Evolutionary conservation across 2,797 vertebrate genomes (phyloP).

Genomic region (Smutsia gigantea): DNA sequence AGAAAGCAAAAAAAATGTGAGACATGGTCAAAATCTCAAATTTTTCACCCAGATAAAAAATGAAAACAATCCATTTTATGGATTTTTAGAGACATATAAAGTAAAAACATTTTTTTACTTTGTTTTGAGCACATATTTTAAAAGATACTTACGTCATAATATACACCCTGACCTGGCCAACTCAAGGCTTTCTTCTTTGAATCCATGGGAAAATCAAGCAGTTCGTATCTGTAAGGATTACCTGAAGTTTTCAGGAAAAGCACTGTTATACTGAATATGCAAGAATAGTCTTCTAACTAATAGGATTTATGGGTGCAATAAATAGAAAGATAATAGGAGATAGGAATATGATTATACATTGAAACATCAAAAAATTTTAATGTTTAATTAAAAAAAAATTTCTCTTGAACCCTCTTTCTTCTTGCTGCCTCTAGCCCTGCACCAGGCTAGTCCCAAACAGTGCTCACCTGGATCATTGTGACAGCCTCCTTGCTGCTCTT

Average conservation of each 20-base stretch:
- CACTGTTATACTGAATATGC: background rate
- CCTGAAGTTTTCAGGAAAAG: conserved; percentile 82
- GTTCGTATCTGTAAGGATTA: conserved; percentile 88
- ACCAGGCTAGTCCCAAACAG: too few species aligned
- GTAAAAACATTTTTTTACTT: background rate
- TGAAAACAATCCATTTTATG: conserved; percentile 8
- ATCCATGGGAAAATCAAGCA: conserved; percentile 80
- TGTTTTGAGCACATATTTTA: conserved; percentile 43
- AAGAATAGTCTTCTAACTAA: background rate
- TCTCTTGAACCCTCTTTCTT: too few species aligned
- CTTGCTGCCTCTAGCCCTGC: too few species aligned
- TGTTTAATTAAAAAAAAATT: too few species aligned
- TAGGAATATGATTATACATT: background rate
- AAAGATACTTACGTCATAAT: conserved; percentile 86
- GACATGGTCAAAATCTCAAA: background rate
- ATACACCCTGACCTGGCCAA: conserved; percentile 86
- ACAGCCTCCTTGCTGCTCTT: too few species aligned
- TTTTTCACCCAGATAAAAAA: conserved; percentile 32
- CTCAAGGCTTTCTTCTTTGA: conserved; percentile 82
- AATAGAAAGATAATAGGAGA: background rate
- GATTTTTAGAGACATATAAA: background rate
- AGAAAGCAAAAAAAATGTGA: conserved; percentile 34
- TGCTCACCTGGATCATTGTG: too few species aligned
- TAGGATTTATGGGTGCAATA: background rate
- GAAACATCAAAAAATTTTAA: too few species aligned